Percentiles rank a stretch among this genome's conserved stretches.
Evolutionary conservation across 2,888 invertebrate genomes (phyloP).

Genomic region (Amblyteles armatorius): DNA sequence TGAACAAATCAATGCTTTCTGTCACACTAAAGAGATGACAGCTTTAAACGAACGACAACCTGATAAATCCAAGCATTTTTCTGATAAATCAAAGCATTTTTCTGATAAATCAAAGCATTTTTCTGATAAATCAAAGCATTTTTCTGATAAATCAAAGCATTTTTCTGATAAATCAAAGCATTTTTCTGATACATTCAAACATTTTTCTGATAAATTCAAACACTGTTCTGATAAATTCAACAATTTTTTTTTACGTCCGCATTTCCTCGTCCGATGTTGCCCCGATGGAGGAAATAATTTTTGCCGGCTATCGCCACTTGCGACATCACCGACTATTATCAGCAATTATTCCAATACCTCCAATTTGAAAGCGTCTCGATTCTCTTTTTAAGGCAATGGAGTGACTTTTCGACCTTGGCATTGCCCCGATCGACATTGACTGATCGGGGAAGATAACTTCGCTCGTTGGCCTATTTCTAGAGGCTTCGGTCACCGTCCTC

Average conservation of each 20-base stretch:
- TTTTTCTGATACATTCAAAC: no score
- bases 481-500: not conserved
- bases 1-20: no score
- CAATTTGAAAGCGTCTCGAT: not conserved
- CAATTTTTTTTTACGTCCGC: no score
- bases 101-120: no score
- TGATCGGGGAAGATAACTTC: not conserved
- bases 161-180: no score
- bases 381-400: not conserved
- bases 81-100: no score
- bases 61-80: not conserved
- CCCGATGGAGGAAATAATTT: not conserved
- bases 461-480: not conserved
- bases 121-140: no score
- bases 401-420: conserved; percentile 8
- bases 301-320: not conserved
- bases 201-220: no score
- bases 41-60: not conserved
- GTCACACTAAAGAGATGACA: not conserved
- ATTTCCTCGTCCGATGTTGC: no score
- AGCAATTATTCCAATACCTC: not conserved
- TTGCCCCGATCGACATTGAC: conserved; percentile 9
- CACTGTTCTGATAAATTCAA: no score
- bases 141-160: no score
- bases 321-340: no score